These are phyloP conservation scores for Pseudocheirus occidentalis DNA, from an alignment of 2,797 vertebrate genomes.

Conservation along the genomic window DNA sequence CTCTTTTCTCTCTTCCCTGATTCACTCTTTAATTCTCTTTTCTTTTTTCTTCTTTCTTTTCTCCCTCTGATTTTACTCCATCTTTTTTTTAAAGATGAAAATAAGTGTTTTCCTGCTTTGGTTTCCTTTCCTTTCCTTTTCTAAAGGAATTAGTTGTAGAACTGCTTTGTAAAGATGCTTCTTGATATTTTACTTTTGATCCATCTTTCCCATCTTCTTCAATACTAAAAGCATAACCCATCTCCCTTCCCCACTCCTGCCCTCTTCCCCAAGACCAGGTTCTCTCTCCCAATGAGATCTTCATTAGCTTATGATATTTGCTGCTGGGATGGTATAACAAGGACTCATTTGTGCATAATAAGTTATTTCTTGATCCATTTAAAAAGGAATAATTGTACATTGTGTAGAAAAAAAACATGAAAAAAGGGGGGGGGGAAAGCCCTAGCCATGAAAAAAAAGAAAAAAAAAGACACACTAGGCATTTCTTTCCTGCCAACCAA, in stretches of 20 bases:
- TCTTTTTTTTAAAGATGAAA: conserved; percentile 76
- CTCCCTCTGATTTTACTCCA: background rate
- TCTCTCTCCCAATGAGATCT: conserved; percentile 63
- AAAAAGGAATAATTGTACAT: conserved; percentile 94
- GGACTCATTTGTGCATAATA: conserved; percentile 94
- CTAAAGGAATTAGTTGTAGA: conserved; percentile 78
- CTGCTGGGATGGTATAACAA: conserved; percentile 93
- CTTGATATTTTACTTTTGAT: conserved; percentile 77
- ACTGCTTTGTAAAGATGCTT: conserved; percentile 81
- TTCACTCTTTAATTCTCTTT: background rate
- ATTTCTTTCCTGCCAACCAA: too few relatives aligned
- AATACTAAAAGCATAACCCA: conserved; percentile 72
- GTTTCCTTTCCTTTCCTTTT: conserved; percentile 78
- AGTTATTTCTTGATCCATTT: conserved; percentile 92
- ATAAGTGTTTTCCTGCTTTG: conserved; percentile 78
- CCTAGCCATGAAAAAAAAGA: conserved; percentile 91
- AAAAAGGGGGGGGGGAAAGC: conserved; percentile 84
- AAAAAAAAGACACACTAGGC: too few relatives aligned
- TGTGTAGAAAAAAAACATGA: conserved; percentile 88
- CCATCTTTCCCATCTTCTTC: conserved; percentile 62
- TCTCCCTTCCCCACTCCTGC: conserved; percentile 5
- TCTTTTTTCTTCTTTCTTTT: background rate
- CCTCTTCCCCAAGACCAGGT: conserved; percentile 12
- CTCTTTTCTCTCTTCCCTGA: background rate
- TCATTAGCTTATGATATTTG: conserved; percentile 86